phyloP scores from a whole-genome alignment of 2,888 invertebrate species.

The Pegoplata infirma region DNA sequence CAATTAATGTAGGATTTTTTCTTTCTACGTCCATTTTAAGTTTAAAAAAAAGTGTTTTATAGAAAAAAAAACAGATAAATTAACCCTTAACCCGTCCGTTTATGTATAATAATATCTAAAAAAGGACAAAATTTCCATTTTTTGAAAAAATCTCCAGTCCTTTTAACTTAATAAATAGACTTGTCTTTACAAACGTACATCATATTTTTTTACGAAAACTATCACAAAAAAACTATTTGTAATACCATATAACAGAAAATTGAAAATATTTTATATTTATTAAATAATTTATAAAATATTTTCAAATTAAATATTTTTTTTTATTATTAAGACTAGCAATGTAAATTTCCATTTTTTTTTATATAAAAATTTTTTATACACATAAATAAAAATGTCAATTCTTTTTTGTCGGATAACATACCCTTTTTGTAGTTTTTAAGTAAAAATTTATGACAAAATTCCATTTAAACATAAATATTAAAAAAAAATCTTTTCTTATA shows the following conservation, averaged over 20 bases:
- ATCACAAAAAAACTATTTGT: conserved; percentile 57
- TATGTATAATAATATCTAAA: conserved; percentile 46
- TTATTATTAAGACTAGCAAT: conserved; percentile 41
- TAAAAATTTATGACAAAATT: conserved; percentile 22
- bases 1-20: conserved; percentile 34
- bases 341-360: conserved; percentile 43
- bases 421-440: conserved; percentile 47
- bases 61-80: conserved; percentile 20
- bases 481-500: conserved; percentile 43
- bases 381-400: conserved; percentile 51
- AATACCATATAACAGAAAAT: neutral
- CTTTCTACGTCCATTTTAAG: conserved; percentile 58
- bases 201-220: conserved; percentile 13
- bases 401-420: conserved; percentile 34
- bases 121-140: conserved; percentile 21
- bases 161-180: neutral
- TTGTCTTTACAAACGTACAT: neutral
- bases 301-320: conserved; percentile 61
- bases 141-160: conserved; percentile 5
- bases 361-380: conserved; percentile 7
- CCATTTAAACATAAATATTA: conserved; percentile 31
- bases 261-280: conserved; percentile 73
- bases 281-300: conserved; percentile 72
- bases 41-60: too few relatives aligned
- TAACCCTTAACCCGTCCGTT: conserved; percentile 60